Evolutionary conservation across 2,888 invertebrate genomes (phyloP).

Genomic region (Amphipoea lucens): DNA sequence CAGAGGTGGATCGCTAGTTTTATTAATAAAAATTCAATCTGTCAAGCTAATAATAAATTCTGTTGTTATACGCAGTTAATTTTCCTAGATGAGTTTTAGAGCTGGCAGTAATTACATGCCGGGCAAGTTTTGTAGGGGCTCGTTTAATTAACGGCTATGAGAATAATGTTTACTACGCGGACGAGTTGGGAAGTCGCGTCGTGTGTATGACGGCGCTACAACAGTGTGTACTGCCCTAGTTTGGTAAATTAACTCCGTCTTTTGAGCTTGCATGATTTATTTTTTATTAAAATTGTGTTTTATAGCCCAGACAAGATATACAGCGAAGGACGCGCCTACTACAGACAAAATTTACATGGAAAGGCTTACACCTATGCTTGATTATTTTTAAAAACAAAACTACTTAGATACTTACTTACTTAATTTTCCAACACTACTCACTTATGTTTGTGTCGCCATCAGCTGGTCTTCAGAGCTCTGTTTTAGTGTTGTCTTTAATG

Average conservation of each 20-base stretch:
- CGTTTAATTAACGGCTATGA: constrained; percentile 36
- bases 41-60: neutral
- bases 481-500: too few relatives aligned
- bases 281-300: neutral
- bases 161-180: constrained; percentile 30
- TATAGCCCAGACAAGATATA: neutral
- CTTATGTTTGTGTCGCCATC: too few relatives aligned
- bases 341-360: too few relatives aligned
- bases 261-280: constrained; percentile 3
- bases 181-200: constrained; percentile 15
- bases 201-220: constrained; percentile 4
- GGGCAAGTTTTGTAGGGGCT: constrained; percentile 16
- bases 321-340: neutral
- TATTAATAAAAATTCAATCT: neutral
- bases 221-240: neutral
- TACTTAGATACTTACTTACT: too few relatives aligned
- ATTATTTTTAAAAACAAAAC: too few relatives aligned
- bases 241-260: neutral
- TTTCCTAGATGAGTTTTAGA: constrained; percentile 15
- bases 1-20: neutral
- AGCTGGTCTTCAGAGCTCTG: too few relatives aligned
- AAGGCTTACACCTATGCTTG: too few relatives aligned
- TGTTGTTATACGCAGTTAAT: neutral
- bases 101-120: constrained; percentile 31
- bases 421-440: too few relatives aligned